A percentile compares a stretch with the other conserved stretches of the same genome.
Conservation (phyloP, 1,140 invertebrate genomes). For the Bombus soroeensis region DNA sequence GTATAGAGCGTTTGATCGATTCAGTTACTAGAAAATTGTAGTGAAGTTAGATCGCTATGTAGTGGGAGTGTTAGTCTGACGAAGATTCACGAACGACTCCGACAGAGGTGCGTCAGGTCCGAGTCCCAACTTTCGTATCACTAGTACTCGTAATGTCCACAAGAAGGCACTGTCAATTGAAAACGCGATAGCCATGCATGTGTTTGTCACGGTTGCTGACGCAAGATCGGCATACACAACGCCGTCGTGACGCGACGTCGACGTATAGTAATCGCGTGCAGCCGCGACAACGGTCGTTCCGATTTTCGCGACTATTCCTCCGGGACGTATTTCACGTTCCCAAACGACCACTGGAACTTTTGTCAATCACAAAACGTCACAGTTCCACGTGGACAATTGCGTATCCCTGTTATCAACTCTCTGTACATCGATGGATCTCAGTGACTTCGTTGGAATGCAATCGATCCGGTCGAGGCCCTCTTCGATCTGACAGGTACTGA, state of each 20-base stretch:
- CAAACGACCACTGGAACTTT: background rate
- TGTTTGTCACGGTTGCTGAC: slow-evolving; percentile 44
- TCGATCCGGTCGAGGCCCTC: slow-evolving; percentile 46
- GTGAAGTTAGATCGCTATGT: background rate
- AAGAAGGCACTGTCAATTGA: slow-evolving; percentile 35
- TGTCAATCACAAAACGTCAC: background rate
- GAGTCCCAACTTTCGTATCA: slow-evolving; percentile 30
- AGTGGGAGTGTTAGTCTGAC: background rate
- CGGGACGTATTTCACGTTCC: background rate
- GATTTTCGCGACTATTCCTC: background rate
- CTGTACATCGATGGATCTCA: slow-evolving; percentile 49
- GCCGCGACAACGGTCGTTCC: background rate
- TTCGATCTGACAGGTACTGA: slow-evolving; percentile 62
- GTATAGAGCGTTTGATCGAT: background rate
- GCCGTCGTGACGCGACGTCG: slow-evolving; percentile 44
- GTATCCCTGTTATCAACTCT: slow-evolving; percentile 41
- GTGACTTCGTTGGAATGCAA: slow-evolving; percentile 48
- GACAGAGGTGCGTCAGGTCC: background rate
- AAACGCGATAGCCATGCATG: slow-evolving; percentile 12
- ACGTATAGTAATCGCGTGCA: slow-evolving; percentile 23
- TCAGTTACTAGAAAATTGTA: background rate
- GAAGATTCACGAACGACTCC: background rate
- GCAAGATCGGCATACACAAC: slow-evolving; percentile 37
- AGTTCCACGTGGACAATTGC: slow-evolving; percentile 30
- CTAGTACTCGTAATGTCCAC: slow-evolving; percentile 1